Evolutionary conservation across 2,113 vertebrate species (phyloP).

Genomic region (Motacilla tschutschensis): DNA sequence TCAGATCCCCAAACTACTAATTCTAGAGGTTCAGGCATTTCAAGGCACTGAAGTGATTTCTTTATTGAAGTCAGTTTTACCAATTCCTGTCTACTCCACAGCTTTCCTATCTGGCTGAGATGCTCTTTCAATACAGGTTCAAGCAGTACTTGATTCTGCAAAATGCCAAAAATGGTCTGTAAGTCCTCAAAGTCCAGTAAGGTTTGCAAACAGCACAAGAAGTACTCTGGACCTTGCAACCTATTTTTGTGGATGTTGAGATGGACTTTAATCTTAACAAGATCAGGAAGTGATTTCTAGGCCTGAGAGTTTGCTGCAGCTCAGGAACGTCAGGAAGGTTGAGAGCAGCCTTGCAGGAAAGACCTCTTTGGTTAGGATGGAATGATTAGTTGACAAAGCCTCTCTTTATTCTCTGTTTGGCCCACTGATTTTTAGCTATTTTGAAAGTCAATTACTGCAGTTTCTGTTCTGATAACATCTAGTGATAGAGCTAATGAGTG

Average conservation of each 20-base stretch:
- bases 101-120: neutral
- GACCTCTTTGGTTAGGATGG: neutral
- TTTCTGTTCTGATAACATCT: neutral
- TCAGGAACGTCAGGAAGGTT: fast-evolving
- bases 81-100: neutral
- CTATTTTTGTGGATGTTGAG: neutral
- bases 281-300: neutral
- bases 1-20: neutral
- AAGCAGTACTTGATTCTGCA: neutral
- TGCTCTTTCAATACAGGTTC: neutral
- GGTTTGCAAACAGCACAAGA: fast-evolving
- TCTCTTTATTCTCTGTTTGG: neutral
- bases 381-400: neutral
- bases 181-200: neutral
- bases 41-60: neutral
- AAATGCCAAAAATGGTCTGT: neutral
- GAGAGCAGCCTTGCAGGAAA: neutral
- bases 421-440: neutral
- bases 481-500: neutral
- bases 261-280: neutral
- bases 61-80: neutral
- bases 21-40: neutral
- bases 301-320: neutral
- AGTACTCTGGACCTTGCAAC: neutral
- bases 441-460: neutral